Percentiles rank a stretch among this genome's conserved stretches.
Conservation (phyloP, 2,113 vertebrate genomes). For the Triplophysa dalaica region DNA sequence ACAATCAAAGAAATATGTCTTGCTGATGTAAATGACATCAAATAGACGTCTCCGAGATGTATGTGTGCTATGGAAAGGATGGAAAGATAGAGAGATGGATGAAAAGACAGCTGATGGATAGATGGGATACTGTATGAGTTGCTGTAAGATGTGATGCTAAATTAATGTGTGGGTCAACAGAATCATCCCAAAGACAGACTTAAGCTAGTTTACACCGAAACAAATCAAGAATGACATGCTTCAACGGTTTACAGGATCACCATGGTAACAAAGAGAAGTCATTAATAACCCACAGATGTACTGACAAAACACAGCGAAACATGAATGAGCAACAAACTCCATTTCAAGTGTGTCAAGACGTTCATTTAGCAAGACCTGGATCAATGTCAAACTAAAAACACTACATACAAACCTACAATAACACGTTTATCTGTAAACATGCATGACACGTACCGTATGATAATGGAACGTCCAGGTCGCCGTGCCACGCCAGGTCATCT, state of each 20-base stretch:
- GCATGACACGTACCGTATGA: constrained; percentile 70
- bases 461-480: constrained; percentile 71
- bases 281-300: constrained; percentile 27
- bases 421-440: neutral
- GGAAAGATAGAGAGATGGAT: no score
- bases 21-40: no score
- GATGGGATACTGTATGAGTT: neutral
- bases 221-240: neutral
- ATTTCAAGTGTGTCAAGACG: neutral
- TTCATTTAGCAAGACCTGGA: neutral
- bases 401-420: no score
- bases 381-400: neutral
- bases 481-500: constrained; percentile 75
- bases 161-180: neutral
- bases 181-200: constrained; percentile 30
- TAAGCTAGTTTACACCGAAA: neutral
- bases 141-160: neutral
- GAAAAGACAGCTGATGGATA: no score
- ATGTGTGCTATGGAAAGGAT: no score
- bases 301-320: neutral
- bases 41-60: no score
- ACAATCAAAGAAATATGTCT: no score
- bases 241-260: neutral
- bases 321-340: neutral
- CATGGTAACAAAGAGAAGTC: constrained; percentile 31